Base-by-base conservation (phyloP, 2,888 invertebrate species). In the Microdon myrmicae region DNA sequence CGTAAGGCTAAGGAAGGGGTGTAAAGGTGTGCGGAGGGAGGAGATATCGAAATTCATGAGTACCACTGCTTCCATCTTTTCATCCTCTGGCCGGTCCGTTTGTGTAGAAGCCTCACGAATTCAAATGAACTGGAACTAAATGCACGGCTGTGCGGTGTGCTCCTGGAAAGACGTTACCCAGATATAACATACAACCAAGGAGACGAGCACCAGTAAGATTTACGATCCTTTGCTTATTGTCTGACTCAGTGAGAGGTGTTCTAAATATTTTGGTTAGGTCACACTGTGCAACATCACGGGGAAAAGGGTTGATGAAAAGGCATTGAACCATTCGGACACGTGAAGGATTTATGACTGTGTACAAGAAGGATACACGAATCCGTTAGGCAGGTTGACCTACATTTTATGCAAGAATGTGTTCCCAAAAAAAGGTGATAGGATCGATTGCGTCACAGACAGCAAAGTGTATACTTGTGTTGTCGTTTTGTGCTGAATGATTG, bases 241-340 rank as follows among this genome's bases (percentile, higher is more conserved):
- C 25, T 10, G 56, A 56, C 71, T 70, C 71, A 20, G 56, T 39
- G 48, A 58, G 67, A 28, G 64, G 39, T 68, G 64, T 59, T 74
- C 72, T 70, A 76, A 77, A 77, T 77, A 76, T 77, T 77, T 75
- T 69, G 73, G 70, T 69, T 71, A 28, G 17, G 10, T 17, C 34
- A 20, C 17, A 26, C 51, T 16, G 43, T 6, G 44, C n/a, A 8
- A 8, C 7, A 7, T 9, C 3, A 13, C 3, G 20, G 35, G 8
- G n/a, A 20, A 44, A 56, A 44, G 58, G 61, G 26, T 45, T 53
- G 5, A 7, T 7, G 39, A 25, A 64, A 61, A 51, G 51, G 51
- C 56, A 58, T 58, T 51, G 45, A 51, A 58, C 61, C 58, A 58
- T 58, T 45, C 45, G 37, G 58, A 56, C 61, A 17, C 61, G 13